Base-by-base conservation (phyloP, 2,797 vertebrate genomes). In the Cirrhinus molitorella region DNA sequence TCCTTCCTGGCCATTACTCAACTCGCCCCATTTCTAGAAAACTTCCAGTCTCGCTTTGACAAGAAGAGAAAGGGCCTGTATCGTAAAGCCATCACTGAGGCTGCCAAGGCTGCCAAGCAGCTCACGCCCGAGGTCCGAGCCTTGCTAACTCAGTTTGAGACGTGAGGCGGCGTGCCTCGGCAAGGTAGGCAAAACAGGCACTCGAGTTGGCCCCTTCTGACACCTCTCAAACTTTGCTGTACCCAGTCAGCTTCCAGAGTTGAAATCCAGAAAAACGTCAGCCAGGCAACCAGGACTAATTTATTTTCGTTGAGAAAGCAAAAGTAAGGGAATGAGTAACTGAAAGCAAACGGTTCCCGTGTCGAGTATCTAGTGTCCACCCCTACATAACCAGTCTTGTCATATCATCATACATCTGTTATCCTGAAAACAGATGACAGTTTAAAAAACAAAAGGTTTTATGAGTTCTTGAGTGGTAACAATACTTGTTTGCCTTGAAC, bases 61-160 rank as follows among this genome's bases (percentile, higher is more conserved):
- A 96, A 98, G 95, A 99, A 98, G 95, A 96, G 98, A 95, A 99
- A 98, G 94, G 98, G 98, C 81, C 96, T 98, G 88, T 99, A 99
- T 93, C 98, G 97, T 89, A 98, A 98, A 89, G 98, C 98, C 91
- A 96, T 99, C 88, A 96, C 98, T 16, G 98, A 99, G 94, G 98
- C 98, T 4, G 98, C 98, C 45, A 97, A 96, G 85, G 98, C 98
- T 75, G 98, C 98, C 91, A 97, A 98, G 88, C 98, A 99, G 94
- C 96, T 99, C 85, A 99, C 97, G 68, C 98, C 98, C 0, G 98
- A 99, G 91, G 98, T 99, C 86, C 96, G 98, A 85, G 96, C 98
- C 86, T 95, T 99, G 92, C 95, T 99, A 91, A 99, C 98, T 7
- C 98, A 99, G 92, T 99, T 99, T 87, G 98, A 99, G 94, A 99